A percentile compares a stretch with the other conserved stretches of the same genome.
Conservation (phyloP, 2,113 vertebrate genomes). For the Sterrhoptilus dennistouni region DNA sequence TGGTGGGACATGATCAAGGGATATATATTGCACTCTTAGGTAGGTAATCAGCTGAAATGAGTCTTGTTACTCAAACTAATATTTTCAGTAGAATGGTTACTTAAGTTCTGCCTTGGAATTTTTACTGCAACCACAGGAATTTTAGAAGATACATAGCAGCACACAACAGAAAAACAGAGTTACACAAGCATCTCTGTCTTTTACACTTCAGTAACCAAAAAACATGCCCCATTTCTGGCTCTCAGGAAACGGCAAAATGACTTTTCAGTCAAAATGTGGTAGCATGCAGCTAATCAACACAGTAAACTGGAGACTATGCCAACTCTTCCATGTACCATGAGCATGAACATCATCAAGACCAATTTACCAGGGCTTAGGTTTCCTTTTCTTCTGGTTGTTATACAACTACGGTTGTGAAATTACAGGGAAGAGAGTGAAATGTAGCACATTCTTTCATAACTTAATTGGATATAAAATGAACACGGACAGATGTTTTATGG, state of each 20-base stretch:
- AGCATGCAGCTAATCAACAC: neutral
- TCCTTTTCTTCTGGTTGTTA: neutral
- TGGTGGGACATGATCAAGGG: fast-evolving
- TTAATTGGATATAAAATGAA: neutral
- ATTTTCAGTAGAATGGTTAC: neutral
- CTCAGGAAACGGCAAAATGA: neutral
- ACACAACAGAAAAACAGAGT: neutral
- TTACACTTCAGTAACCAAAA: neutral
- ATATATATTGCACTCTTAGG: neutral
- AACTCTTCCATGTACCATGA: neutral
- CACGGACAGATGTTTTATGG: neutral
- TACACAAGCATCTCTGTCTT: neutral
- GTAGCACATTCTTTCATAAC: neutral
- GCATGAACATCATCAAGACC: neutral
- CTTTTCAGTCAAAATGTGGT: neutral
- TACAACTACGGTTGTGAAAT: neutral
- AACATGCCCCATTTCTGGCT: neutral
- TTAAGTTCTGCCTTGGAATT: neutral
- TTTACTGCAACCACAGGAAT: neutral
- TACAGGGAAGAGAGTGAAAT: neutral
- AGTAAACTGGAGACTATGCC: neutral
- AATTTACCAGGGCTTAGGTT: neutral
- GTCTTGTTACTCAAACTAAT: neutral
- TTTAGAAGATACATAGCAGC: neutral
- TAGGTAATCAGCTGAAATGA: neutral